A percentile compares a stretch with the other conserved stretches of the same genome.
These are phyloP conservation scores for Atta texana DNA, from an alignment of 1,140 invertebrate species.

Conservation along the genomic window DNA sequence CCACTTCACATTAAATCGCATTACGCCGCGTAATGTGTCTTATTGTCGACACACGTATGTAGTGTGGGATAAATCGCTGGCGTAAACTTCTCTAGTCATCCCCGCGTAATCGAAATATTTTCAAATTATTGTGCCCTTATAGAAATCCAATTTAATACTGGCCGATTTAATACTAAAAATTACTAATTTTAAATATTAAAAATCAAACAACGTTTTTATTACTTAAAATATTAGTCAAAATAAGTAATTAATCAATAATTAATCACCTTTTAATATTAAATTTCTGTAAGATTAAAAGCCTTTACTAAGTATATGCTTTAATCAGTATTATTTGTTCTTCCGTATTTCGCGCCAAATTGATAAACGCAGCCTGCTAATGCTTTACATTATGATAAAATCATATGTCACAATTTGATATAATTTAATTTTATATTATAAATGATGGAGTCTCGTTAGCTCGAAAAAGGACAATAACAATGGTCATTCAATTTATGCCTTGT, in stretches of 20 bases:
- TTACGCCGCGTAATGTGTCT: constrained; percentile 52
- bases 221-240: no score
- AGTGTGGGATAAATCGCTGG: constrained; percentile 16
- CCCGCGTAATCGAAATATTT: neutral
- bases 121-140: neutral
- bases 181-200: no score
- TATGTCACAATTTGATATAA: neutral
- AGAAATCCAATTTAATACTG: no score
- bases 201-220: no score
- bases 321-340: neutral
- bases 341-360: neutral
- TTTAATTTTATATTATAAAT: neutral
- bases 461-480: neutral
- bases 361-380: neutral
- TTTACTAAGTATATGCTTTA: neutral
- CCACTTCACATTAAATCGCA: constrained; percentile 50
- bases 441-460: neutral
- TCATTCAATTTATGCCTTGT: neutral
- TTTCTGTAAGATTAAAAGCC: neutral
- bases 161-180: no score
- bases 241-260: no score
- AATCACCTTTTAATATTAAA: no score
- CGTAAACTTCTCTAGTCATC: neutral
- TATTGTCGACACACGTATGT: constrained; percentile 34
- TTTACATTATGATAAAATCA: neutral